phyloP scores from a whole-genome alignment of 2,797 vertebrate species.

The Sardinella longiceps region DNA sequence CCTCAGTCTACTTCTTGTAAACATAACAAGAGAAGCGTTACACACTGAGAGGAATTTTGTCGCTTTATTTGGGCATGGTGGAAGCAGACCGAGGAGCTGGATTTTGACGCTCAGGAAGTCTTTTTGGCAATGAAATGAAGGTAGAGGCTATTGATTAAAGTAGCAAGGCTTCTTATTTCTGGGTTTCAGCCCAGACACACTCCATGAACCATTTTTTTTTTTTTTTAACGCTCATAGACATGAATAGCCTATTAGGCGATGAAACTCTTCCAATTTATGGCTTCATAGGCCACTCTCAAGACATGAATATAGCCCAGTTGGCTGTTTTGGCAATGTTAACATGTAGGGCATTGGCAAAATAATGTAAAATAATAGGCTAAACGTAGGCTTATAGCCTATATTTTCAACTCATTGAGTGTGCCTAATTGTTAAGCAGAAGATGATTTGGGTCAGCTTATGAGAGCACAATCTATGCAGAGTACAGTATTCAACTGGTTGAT shows the following conservation, averaged over 20 bases:
- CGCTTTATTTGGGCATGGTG: constrained; percentile 87
- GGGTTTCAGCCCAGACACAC: background rate
- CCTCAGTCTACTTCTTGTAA: constrained; percentile 65
- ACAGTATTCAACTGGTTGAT: too few species aligned
- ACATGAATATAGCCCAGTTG: too few species aligned
- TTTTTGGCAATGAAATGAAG: background rate
- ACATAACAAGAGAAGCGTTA: constrained; percentile 72
- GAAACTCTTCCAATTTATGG: background rate
- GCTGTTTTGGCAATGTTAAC: too few species aligned
- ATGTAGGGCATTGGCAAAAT: too few species aligned
- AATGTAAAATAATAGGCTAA: too few species aligned
- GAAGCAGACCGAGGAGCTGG: constrained; percentile 48
- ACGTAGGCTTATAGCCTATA: too few species aligned
- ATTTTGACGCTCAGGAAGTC: constrained; percentile 14
- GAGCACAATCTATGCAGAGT: too few species aligned
- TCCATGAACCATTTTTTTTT: background rate
- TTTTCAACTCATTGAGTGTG: too few species aligned
- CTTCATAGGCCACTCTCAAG: too few species aligned
- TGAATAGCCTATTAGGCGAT: background rate
- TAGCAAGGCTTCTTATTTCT: background rate
- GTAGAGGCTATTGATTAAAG: constrained; percentile 19
- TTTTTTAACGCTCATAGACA: background rate
- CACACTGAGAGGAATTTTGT: constrained; percentile 72
- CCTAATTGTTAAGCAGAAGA: too few species aligned
- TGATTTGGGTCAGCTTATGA: too few species aligned